Evolutionary conservation across 1,140 invertebrate species (phyloP).

Genomic region (Metopolophium dirhodum): DNA sequence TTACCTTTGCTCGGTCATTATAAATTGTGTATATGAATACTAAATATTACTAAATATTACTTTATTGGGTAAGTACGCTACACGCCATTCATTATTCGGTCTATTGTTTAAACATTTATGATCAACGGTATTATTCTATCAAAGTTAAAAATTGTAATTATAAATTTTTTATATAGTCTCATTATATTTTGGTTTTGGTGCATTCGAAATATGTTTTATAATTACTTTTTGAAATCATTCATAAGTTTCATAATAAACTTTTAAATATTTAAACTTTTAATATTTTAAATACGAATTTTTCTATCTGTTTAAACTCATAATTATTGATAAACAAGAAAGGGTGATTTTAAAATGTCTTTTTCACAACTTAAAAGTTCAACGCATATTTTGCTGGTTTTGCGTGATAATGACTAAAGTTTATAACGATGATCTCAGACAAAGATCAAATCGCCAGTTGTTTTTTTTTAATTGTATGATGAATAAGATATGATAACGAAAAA

Average conservation of each 20-base stretch:
- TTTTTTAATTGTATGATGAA: not conserved
- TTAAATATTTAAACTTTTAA: slow-evolving; percentile 3
- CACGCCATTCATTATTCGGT: too few species aligned
- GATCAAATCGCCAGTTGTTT: not conserved
- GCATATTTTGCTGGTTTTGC: not conserved
- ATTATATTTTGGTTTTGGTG: not conserved
- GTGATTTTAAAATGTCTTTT: not conserved
- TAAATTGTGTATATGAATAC: too few species aligned
- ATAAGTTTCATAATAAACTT: not conserved
- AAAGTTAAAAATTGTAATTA: not conserved
- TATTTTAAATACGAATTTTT: not conserved
- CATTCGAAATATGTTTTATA: not conserved
- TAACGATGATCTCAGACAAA: not conserved
- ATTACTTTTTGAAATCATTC: not conserved
- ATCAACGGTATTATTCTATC: not conserved
- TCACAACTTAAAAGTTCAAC: slow-evolving; percentile 2
- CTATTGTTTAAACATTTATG: too few species aligned
- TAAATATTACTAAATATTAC: too few species aligned
- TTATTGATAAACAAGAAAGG: not conserved
- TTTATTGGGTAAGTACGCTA: too few species aligned
- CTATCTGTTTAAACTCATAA: not conserved
- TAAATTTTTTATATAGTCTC: not conserved
- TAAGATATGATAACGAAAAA: not conserved
- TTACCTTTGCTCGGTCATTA: too few species aligned
- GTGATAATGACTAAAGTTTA: slow-evolving; percentile 10